phyloP scores from a whole-genome alignment of 2,888 invertebrate genomes.

The Sthenelais limicola region DNA sequence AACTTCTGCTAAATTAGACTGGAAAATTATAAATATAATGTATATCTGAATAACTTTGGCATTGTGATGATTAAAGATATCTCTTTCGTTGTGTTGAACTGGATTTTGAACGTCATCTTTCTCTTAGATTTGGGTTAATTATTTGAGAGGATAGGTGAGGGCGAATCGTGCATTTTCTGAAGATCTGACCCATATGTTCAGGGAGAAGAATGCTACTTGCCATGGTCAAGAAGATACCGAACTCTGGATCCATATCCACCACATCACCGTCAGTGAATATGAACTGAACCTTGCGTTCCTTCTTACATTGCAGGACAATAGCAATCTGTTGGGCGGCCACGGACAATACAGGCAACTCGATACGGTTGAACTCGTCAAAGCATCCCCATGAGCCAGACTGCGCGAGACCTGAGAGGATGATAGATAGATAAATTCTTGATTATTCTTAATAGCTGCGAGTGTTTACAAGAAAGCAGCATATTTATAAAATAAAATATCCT shows the following conservation, averaged over 20 bases:
- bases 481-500: neutral
- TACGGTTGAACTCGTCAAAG: slow-evolving; percentile 96
- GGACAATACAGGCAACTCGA: slow-evolving; percentile 92
- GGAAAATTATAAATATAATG: too few species aligned
- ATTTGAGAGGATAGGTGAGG: too few species aligned
- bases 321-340: slow-evolving; percentile 98
- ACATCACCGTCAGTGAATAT: slow-evolving; percentile 95
- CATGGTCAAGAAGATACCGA: slow-evolving; percentile 98
- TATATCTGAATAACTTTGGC: too few species aligned
- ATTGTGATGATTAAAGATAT: too few species aligned
- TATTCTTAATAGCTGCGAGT: neutral
- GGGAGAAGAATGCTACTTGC: too few species aligned
- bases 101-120: too few species aligned
- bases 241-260: slow-evolving; percentile 94
- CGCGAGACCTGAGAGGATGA: slow-evolving; percentile 79
- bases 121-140: too few species aligned
- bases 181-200: too few species aligned
- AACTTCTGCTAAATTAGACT: too few species aligned
- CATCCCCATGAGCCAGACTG: slow-evolving; percentile 99
- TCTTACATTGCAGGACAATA: slow-evolving; percentile 90
- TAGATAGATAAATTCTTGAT: neutral
- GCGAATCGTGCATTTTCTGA: too few species aligned
- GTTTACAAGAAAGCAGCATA: neutral
- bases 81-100: too few species aligned
- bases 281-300: slow-evolving; percentile 91